Conservation (phyloP, 2,797 vertebrate genomes). For the Rhinella marina region DNA sequence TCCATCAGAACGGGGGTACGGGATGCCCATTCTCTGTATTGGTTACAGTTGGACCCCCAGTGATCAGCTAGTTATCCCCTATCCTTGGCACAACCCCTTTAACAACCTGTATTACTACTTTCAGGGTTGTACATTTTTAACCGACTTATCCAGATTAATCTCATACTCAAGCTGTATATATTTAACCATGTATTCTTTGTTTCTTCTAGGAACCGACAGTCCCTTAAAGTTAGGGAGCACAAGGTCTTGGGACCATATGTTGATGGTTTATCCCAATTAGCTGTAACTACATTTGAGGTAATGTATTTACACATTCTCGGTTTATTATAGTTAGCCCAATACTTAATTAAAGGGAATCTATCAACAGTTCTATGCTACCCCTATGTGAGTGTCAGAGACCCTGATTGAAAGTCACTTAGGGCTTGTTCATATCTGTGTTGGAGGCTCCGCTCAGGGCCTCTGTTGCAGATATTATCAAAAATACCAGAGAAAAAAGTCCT, state of each 20-base stretch:
- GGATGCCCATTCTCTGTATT: too few relatives aligned
- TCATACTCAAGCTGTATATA: not conserved
- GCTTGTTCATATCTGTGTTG: too few relatives aligned
- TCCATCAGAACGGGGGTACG: too few relatives aligned
- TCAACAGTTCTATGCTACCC: too few relatives aligned
- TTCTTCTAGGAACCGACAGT: conserved; percentile 86
- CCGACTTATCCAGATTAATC: not conserved
- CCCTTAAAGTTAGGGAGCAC: conserved; percentile 97
- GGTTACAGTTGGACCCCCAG: too few relatives aligned
- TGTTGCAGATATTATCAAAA: too few relatives aligned
- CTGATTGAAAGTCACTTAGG: too few relatives aligned
- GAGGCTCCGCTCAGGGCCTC: too few relatives aligned
- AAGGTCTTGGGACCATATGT: conserved; percentile 97
- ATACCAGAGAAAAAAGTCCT: too few relatives aligned
- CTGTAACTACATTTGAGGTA: conserved; percentile 95
- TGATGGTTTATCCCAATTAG: conserved; percentile 95
- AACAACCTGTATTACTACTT: not conserved
- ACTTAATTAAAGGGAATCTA: not conserved
- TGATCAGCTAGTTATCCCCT: too few relatives aligned
- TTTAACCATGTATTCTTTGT: conserved; percentile 1
- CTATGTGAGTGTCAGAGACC: too few relatives aligned
- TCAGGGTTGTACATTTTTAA: not conserved
- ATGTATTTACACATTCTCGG: conserved; percentile 15
- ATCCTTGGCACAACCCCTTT: too few relatives aligned
- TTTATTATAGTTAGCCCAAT: not conserved